Percentiles rank a stretch among this genome's conserved stretches.
Evolutionary conservation across 2,113 vertebrate genomes (phyloP).

Genomic region (Cricetomys ansorgei): DNA sequence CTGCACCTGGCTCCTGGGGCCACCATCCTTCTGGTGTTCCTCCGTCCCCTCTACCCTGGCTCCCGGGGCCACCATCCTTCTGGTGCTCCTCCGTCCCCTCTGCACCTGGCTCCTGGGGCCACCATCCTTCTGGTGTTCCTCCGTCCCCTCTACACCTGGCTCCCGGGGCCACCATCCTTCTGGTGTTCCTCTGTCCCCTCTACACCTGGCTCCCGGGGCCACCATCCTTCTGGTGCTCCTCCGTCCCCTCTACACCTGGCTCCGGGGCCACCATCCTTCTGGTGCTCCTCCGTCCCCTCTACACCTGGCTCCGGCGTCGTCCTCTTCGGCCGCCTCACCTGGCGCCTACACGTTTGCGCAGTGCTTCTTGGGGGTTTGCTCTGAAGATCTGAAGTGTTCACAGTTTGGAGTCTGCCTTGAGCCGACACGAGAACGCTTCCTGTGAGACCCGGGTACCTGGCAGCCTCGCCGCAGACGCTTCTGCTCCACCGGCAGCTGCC

Average conservation of each 20-base stretch:
- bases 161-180: too few species aligned
- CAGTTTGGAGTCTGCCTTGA: background rate
- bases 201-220: too few species aligned
- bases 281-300: background rate
- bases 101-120: too few species aligned
- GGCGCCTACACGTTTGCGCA: background rate
- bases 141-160: too few species aligned
- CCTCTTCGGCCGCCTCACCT: background rate
- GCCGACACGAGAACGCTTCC: background rate
- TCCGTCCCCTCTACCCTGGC: too few species aligned
- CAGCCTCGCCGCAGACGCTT: background rate
- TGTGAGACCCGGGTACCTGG: background rate
- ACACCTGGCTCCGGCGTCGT: background rate
- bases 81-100: too few species aligned
- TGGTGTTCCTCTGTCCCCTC: too few species aligned
- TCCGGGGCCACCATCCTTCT: too few species aligned
- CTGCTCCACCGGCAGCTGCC: background rate
- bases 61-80: too few species aligned
- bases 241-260: too few species aligned
- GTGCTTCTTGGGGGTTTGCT: background rate
- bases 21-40: background rate
- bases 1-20: too few species aligned
- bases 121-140: background rate
- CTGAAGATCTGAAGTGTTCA: background rate
- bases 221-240: background rate